These are phyloP conservation scores for Bombus ignitus DNA, from an alignment of 1,140 invertebrate genomes.

Conservation along the genomic window DNA sequence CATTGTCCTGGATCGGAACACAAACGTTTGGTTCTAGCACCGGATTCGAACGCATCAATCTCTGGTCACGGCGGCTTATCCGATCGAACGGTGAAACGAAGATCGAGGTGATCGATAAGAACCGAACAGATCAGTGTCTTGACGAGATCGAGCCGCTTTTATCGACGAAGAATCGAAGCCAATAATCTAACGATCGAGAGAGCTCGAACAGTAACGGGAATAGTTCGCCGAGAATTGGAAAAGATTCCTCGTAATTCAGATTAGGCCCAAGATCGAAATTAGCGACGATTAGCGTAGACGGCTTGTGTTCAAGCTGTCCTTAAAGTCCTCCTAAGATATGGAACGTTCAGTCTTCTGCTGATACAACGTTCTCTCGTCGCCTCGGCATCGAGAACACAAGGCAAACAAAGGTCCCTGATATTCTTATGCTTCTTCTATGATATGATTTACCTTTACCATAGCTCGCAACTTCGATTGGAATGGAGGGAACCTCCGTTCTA, in stretches of 20 bases:
- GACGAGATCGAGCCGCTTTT: background rate
- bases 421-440: background rate
- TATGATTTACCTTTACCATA: background rate
- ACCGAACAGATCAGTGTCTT: too few relatives aligned
- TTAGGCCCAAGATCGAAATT: background rate
- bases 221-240: background rate
- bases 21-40: background rate
- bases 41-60: background rate
- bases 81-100: background rate
- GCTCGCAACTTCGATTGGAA: background rate
- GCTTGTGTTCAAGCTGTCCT: background rate
- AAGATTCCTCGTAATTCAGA: background rate
- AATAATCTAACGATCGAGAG: background rate
- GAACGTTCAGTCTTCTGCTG: constrained; percentile 32
- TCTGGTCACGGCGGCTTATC: background rate
- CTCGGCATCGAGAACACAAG: constrained; percentile 1
- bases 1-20: background rate
- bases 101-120: background rate
- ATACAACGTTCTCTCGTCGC: background rate
- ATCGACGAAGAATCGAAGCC: background rate
- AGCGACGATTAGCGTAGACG: background rate
- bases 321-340: background rate
- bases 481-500: too few relatives aligned
- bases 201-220: background rate
- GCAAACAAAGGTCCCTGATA: constrained; percentile 12